Conservation (phyloP, 2,888 invertebrate species). For the Argyresthia albistria region DNA sequence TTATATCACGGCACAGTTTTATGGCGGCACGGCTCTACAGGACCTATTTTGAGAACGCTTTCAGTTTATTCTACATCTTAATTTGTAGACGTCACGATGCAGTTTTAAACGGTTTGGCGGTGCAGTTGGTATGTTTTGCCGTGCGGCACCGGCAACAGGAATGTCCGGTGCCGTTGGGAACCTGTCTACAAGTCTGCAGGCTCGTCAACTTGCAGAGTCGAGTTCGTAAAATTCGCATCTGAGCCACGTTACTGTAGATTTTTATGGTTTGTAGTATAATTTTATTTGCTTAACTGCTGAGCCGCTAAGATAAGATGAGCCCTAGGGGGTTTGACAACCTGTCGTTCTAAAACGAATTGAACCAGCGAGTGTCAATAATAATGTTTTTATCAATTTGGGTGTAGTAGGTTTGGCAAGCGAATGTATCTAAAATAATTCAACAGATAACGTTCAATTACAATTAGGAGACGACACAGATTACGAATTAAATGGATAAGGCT, state of each 20-base stretch:
- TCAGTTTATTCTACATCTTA: slow-evolving; percentile 35
- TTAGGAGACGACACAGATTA: no score
- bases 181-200: slow-evolving; percentile 49
- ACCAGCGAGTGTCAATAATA: no score
- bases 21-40: slow-evolving; percentile 37
- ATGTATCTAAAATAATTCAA: no score
- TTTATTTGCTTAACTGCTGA: background rate
- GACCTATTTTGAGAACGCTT: slow-evolving; percentile 23
- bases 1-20: slow-evolving; percentile 40
- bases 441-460: no score
- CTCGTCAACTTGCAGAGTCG: slow-evolving; percentile 38
- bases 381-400: no score
- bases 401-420: no score
- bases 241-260: slow-evolving; percentile 23
- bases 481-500: no score
- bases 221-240: slow-evolving; percentile 49
- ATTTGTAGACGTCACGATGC: slow-evolving; percentile 32
- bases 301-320: no score
- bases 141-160: slow-evolving; percentile 28
- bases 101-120: slow-evolving; percentile 21
- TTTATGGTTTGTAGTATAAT: background rate
- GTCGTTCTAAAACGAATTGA: no score
- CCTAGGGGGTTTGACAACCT: no score
- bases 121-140: slow-evolving; percentile 24
- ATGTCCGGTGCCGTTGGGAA: slow-evolving; percentile 53